Evolutionary conservation across 2,888 invertebrate species (phyloP).

Genomic region (Entomobrya multifasciata): DNA sequence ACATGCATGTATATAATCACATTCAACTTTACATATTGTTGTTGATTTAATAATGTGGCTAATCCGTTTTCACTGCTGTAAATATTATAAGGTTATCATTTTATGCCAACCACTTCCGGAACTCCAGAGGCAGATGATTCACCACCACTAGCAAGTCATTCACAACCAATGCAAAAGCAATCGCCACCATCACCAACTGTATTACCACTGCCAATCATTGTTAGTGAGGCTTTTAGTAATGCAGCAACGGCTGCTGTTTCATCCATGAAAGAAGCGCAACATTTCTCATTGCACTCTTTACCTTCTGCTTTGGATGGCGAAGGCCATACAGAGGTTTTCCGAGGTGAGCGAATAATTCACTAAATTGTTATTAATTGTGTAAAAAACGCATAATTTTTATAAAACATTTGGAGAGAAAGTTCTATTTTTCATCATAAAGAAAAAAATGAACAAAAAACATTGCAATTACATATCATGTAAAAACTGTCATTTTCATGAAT

Average conservation of each 20-base stretch:
- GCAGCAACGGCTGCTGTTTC: slow-evolving; percentile 36
- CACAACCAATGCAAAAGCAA: slow-evolving; percentile 65
- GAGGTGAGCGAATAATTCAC: slow-evolving; percentile 50
- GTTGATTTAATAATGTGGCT: slow-evolving; percentile 38
- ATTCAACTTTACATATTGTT: not conserved
- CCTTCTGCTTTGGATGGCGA: slow-evolving; percentile 35
- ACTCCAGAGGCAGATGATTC: slow-evolving; percentile 72
- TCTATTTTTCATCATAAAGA: too few relatives aligned
- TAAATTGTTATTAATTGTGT: not conserved
- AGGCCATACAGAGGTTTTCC: slow-evolving; percentile 54
- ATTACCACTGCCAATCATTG: slow-evolving; percentile 72
- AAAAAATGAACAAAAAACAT: not conserved
- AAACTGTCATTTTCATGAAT: not conserved
- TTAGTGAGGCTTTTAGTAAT: slow-evolving; percentile 71
- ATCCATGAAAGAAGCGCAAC: slow-evolving; percentile 61
- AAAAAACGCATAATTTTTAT: too few relatives aligned
- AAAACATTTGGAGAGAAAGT: too few relatives aligned
- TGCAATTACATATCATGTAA: not conserved
- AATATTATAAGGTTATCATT: slow-evolving; percentile 70
- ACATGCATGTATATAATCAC: too few relatives aligned
- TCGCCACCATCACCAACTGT: slow-evolving; percentile 56
- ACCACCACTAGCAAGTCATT: slow-evolving; percentile 59
- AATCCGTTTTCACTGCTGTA: slow-evolving; percentile 13
- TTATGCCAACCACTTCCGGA: slow-evolving; percentile 73
- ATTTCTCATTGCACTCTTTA: slow-evolving; percentile 62